Conservation (phyloP, 2,113 vertebrate species). For the Pungitius pungitius region DNA sequence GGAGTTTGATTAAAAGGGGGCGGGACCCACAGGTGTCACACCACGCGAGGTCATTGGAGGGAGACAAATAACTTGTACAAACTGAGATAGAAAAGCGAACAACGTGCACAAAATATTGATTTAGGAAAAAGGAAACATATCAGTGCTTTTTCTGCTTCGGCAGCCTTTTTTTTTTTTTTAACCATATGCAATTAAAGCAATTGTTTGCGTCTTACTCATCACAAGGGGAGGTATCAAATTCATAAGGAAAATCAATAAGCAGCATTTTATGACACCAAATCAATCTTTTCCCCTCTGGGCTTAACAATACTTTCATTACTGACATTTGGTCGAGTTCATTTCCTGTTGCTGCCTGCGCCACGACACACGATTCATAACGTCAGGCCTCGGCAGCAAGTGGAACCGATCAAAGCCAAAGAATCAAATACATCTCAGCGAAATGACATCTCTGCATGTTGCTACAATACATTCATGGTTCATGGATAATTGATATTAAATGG, state of each 20-base stretch:
- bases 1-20: not conserved
- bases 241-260: slow-evolving; percentile 14
- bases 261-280: slow-evolving; percentile 31
- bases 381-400: slow-evolving; percentile 5
- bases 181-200: slow-evolving; percentile 24
- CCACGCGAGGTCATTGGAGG: not conserved
- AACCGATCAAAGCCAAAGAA: not conserved
- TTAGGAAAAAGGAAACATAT: slow-evolving; percentile 7
- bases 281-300: slow-evolving; percentile 3
- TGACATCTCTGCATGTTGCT: not conserved
- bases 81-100: too few species aligned
- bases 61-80: not conserved
- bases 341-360: slow-evolving; percentile 6
- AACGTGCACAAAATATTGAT: slow-evolving; percentile 7
- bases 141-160: not conserved
- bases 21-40: not conserved
- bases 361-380: not conserved
- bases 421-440: not conserved
- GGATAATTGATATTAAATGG: not conserved
- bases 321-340: slow-evolving; percentile 7
- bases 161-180: slow-evolving; percentile 19
- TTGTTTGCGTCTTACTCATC: slow-evolving; percentile 25
- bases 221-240: slow-evolving; percentile 28
- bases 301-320: slow-evolving; percentile 2
- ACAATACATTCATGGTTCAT: not conserved